Evolutionary conservation across 2,113 vertebrate species (phyloP).

Genomic region (Pitta sordida): DNA sequence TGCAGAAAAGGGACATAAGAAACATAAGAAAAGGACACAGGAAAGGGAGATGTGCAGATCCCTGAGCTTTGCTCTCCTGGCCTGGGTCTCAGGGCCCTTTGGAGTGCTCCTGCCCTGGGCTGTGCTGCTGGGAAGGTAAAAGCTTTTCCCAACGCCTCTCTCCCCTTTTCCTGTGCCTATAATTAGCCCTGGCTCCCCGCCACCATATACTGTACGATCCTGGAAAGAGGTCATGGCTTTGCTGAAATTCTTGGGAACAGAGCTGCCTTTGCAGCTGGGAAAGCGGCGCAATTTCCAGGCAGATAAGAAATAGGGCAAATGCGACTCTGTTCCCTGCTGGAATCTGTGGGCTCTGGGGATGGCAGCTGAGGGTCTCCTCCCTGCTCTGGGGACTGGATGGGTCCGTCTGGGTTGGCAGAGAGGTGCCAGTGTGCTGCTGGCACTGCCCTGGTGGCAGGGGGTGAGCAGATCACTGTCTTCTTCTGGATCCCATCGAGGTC

Average conservation of each 20-base stretch:
- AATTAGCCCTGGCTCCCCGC: slow-evolving; percentile 46
- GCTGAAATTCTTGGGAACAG: slow-evolving; percentile 32
- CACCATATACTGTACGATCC: slow-evolving; percentile 25
- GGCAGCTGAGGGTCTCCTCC: background rate
- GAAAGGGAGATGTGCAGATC: background rate
- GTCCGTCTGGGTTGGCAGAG: background rate
- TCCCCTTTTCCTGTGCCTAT: slow-evolving; percentile 23
- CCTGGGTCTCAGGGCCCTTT: background rate
- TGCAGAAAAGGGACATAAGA: background rate
- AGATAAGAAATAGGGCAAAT: slow-evolving; percentile 42
- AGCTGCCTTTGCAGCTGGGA: slow-evolving; percentile 48
- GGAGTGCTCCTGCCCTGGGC: background rate
- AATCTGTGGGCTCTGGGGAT: background rate
- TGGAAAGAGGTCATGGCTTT: slow-evolving; percentile 50
- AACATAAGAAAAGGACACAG: too few relatives aligned
- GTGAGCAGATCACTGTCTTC: background rate
- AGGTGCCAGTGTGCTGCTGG: fast-evolving
- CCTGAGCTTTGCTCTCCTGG: fast-evolving
- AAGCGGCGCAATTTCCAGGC: background rate
- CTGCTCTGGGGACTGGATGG: background rate
- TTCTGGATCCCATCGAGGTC: background rate
- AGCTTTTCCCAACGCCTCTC: background rate
- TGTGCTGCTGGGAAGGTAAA: background rate
- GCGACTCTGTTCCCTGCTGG: background rate
- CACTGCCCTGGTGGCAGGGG: fast-evolving